Evolutionary conservation across 2,888 invertebrate species (phyloP).

Genomic region (Noctua fimbriata): DNA sequence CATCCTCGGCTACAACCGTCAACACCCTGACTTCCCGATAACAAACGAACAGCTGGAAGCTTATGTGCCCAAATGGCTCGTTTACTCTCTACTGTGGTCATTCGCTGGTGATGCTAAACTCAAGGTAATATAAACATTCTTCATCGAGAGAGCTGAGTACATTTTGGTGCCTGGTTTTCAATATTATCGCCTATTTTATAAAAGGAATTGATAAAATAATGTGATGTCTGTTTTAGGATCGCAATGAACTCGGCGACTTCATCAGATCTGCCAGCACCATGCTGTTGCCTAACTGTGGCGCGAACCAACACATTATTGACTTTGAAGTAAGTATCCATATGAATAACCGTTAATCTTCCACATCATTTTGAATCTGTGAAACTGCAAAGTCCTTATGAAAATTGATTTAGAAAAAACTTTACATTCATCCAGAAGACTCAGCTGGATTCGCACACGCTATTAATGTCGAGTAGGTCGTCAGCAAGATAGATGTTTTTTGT

Average conservation of each 20-base stretch:
- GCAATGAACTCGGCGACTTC: slow-evolving; percentile 98
- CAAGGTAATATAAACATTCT: slow-evolving; percentile 92
- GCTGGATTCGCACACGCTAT: not conserved
- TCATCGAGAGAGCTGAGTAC: not conserved
- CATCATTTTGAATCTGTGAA: not conserved
- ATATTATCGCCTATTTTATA: too few relatives aligned
- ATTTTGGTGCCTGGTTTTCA: not conserved
- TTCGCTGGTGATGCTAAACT: slow-evolving; percentile 99
- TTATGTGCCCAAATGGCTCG: slow-evolving; percentile 97
- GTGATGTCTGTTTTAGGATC: slow-evolving; percentile 80
- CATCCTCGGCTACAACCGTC: slow-evolving; percentile 97
- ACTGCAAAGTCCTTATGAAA: not conserved
- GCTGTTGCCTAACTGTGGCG: slow-evolving; percentile 95
- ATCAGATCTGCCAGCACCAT: slow-evolving; percentile 98
- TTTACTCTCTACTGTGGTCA: slow-evolving; percentile 99
- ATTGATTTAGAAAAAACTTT: not conserved
- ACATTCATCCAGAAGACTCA: not conserved
- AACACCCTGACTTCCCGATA: slow-evolving; percentile 98
- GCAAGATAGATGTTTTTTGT: not conserved
- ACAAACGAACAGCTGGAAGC: slow-evolving; percentile 97
- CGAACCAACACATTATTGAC: slow-evolving; percentile 97
- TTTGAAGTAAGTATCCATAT: slow-evolving; percentile 93
- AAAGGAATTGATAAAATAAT: not conserved
- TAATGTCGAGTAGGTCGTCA: not conserved
- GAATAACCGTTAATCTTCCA: not conserved